These are phyloP conservation scores for Lasioglossum villosulum DNA, from an alignment of 2,888 invertebrate species.

Conservation along the genomic window DNA sequence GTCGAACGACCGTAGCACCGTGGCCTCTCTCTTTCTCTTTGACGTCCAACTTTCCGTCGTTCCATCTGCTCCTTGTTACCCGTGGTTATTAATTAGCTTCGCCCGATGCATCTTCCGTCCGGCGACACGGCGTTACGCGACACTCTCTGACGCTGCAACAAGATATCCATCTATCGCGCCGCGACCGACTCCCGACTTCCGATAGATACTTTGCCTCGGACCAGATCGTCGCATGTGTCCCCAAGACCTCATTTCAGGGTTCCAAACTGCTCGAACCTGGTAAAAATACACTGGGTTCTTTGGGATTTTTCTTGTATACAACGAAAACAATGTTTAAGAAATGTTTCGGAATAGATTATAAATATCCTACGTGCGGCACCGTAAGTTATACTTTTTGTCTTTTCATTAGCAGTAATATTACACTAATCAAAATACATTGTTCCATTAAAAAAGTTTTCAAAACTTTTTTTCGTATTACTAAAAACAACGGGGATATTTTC, in stretches of 20 bases:
- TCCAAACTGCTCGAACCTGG: background rate
- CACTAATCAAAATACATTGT: no score
- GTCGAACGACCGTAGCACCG: slow-evolving; percentile 55
- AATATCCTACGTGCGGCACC: no score
- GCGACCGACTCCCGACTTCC: background rate
- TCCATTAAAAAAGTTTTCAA: no score
- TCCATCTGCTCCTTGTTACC: slow-evolving; percentile 83
- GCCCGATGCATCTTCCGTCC: slow-evolving; percentile 41
- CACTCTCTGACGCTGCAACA: slow-evolving; percentile 28
- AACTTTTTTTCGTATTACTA: no score
- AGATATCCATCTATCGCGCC: slow-evolving; percentile 13
- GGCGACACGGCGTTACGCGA: slow-evolving; percentile 20
- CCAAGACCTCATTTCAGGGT: background rate
- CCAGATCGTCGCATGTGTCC: background rate
- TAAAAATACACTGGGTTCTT: background rate
- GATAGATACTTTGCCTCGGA: slow-evolving; percentile 19
- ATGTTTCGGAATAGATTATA: no score
- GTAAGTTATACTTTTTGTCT: no score
- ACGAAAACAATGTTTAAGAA: background rate
- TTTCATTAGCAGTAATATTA: no score
- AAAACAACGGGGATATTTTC: no score
- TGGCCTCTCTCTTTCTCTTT: slow-evolving; percentile 23
- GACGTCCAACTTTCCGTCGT: slow-evolving; percentile 67
- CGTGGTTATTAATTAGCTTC: slow-evolving; percentile 81
- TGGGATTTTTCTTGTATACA: background rate